Conservation (phyloP, 2,113 vertebrate species). For the Bufo gargarizans region DNA sequence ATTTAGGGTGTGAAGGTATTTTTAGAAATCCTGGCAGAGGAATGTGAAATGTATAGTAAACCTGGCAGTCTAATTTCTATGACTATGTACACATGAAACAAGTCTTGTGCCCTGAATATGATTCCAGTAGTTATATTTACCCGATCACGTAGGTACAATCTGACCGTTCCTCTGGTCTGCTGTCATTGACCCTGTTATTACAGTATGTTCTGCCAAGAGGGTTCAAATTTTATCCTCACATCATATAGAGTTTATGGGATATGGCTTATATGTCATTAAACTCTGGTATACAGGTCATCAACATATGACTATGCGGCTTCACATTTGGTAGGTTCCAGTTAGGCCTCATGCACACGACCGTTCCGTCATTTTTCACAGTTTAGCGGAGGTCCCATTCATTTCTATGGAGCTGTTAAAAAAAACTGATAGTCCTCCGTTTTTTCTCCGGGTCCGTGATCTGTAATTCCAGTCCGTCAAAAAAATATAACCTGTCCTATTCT, state of each 20-base stretch:
- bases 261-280: background rate
- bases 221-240: background rate
- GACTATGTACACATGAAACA: slow-evolving; percentile 20
- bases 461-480: too few species aligned
- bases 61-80: background rate
- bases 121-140: slow-evolving; percentile 2
- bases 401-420: too few species aligned
- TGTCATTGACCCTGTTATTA: background rate
- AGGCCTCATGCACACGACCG: too few species aligned
- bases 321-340: background rate
- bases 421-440: too few species aligned
- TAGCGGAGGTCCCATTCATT: too few species aligned
- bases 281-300: background rate
- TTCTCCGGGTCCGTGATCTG: too few species aligned
- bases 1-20: background rate
- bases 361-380: too few species aligned
- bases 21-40: background rate
- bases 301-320: background rate
- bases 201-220: background rate
- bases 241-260: background rate
- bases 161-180: background rate
- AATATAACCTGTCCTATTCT: too few species aligned
- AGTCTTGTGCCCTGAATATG: background rate
- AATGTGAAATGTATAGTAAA: slow-evolving; percentile 20
- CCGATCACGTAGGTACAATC: background rate